Evolutionary conservation across 2,888 invertebrate species (phyloP), one percentile per base, ranked within the genome.

Genomic region (Hypolimnas misippus): DNA sequence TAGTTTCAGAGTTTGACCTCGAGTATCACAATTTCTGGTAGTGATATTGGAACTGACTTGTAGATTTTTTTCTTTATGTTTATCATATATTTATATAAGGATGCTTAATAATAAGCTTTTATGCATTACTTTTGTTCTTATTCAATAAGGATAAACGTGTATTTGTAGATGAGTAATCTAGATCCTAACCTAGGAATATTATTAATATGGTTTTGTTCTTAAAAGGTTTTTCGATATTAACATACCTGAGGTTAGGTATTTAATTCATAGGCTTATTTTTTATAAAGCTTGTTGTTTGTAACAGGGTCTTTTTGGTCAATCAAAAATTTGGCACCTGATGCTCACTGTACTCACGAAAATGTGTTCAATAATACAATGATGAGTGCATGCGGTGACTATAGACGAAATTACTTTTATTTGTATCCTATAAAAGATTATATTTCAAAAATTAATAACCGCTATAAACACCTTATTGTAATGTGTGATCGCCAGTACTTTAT

Each of bases 261-360:
- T 61, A 60, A 50, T 52, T 52, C 17, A 35, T 65, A 69, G 59
- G 57, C 57, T 66, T 65, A 66, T 54, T 68, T 51, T 68, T 52
- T 52, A 64, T 67, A 61, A 55, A 68, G 65, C 69, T 63, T 66
- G 52, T 64, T 66, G 52, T 67, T 60, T 62, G 46, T 77, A 75
- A 84, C 89, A 89, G 89, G 89, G 89, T 88, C 82, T 81, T 85
- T 89, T 89, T 86, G 82, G 76, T 84, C 78, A 71, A 73, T 75
- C 79, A 81, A 83, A 84, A 84, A 82, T 73, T 75, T 75, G 82
- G 73, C 84, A 77, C 80, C 85, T 85, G 81, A 66, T 73, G 76
- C 78, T 77, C 76, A 71, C 63, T 67, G 63, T 67, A 73, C 71
- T 77, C 71, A 72, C 70, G 69, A 66, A 73, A 76, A 70, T 71